Evolutionary conservation across 2,113 vertebrate species (phyloP).

Genomic region (Butorides virescens): DNA sequence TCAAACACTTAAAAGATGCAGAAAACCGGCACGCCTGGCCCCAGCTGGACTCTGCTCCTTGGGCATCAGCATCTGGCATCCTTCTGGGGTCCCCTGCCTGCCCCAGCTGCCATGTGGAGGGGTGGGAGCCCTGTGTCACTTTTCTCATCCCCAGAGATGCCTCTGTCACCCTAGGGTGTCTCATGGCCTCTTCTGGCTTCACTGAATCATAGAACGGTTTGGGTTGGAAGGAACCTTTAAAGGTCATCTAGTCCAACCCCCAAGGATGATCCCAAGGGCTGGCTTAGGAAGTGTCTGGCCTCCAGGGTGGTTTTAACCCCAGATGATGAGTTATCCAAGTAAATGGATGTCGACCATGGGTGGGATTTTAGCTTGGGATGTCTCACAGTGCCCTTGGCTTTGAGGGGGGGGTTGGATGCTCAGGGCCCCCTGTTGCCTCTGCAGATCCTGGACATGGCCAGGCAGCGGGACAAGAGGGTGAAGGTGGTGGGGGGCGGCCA

Average conservation of each 20-base stretch:
- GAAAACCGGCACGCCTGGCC: not conserved
- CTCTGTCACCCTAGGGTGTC: not conserved
- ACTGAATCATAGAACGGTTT: not conserved
- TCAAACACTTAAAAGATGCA: not conserved
- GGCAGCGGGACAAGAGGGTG: constrained; percentile 68
- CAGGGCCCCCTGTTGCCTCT: not conserved
- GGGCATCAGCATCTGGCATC: not conserved
- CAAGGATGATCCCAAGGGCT: not conserved
- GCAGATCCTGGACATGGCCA: constrained; percentile 75
- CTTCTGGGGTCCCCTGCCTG: not conserved
- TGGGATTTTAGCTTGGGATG: not conserved
- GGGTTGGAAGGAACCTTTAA: not conserved
- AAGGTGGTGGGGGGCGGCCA: constrained; percentile 77
- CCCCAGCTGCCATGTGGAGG: not conserved
- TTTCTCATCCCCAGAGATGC: no score
- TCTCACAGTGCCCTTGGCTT: accelerated
- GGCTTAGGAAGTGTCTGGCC: not conserved
- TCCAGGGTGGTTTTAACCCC: not conserved
- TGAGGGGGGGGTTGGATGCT: not conserved
- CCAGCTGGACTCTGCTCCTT: not conserved
- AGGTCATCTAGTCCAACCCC: not conserved
- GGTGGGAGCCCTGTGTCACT: not conserved
- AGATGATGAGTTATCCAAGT: not conserved
- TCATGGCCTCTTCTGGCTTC: not conserved
- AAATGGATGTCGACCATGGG: not conserved